Percentiles rank a stretch among this genome's conserved stretches.
These are phyloP conservation scores for Onychomys torridus DNA, from an alignment of 2,797 vertebrate genomes.

Conservation along the genomic window DNA sequence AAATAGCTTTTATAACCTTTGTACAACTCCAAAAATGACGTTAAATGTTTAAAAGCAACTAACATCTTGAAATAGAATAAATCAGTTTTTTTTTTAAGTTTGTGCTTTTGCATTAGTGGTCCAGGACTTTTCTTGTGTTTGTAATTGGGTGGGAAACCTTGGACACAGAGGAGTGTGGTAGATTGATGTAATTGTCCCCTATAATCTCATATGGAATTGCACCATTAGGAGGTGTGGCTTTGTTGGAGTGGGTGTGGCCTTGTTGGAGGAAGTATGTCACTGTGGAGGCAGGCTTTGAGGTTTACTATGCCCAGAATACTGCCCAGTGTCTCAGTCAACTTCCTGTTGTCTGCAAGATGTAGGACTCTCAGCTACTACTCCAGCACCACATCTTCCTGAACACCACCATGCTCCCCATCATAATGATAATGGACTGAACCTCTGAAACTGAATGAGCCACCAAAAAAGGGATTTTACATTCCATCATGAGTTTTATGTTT, in stretches of 20 bases:
- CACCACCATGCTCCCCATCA: neutral
- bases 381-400: neutral
- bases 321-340: neutral
- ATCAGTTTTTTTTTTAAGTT: neutral
- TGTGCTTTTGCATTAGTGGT: neutral
- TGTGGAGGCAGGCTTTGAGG: neutral
- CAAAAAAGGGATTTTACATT: neutral
- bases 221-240: neutral
- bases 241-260: neutral
- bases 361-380: neutral
- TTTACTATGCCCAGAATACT: neutral
- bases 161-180: neutral
- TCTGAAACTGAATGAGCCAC: neutral
- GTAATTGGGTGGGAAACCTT: neutral
- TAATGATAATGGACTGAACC: neutral
- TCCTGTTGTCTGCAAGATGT: neutral
- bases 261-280: neutral
- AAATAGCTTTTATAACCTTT: slow-evolving; percentile 29
- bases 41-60: slow-evolving; percentile 37
- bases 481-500: neutral
- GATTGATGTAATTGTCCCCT: neutral
- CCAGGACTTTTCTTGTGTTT: neutral
- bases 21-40: neutral
- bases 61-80: neutral
- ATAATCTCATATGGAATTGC: neutral